Evolutionary conservation across 2,888 invertebrate genomes (phyloP), one percentile per base, ranked within the genome.

Genomic region (Clitarchus hookeri): DNA sequence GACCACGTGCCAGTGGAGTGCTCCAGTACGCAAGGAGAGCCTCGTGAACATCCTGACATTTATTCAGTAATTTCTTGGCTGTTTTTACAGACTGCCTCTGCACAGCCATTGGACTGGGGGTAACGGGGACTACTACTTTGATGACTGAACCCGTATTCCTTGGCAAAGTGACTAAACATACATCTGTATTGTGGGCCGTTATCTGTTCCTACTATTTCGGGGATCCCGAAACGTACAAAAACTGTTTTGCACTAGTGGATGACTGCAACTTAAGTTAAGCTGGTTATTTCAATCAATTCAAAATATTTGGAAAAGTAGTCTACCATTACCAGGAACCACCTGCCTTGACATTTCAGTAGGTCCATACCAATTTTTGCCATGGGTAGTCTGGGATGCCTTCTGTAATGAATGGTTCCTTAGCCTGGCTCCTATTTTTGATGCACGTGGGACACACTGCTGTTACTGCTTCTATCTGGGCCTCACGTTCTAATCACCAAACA

Each of bases 61-160:
- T 65, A 65, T 19, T 65, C n/a, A 12, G n/a, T 23, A 65, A 65
- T 65, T n/a, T 65, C n/a, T 65, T 65, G 19, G 65, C 65, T n/a
- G 65, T 65, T 65, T 65, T 65, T n/a, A 65, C 65, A n/a, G 65
- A n/a, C 65, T 65, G 65, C 65, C 65, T 65, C 65, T 65, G 65
- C 65, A 65, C 65, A 65, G 8, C 65, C 65, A 65, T 65, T 65
- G 19, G 65, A 65, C 65, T 65, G 65, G 19, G 65, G 65, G 8
- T 65, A 65, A 23, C 16, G n/a, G 16, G 65, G 65, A 65, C n/a
- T 65, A n/a, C 65, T 65, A 23, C 11, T 65, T 65, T 65, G 65
- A n/a, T 65, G 65, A n/a, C 65, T 65, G 65, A 65, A 65, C 3
- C 65, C 65, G 16, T 65, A 65, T 65, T 65, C 65, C 16, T 6